These are phyloP conservation scores for Arctocebus calabarensis DNA, from an alignment of 2,797 vertebrate species.

Conservation along the genomic window DNA sequence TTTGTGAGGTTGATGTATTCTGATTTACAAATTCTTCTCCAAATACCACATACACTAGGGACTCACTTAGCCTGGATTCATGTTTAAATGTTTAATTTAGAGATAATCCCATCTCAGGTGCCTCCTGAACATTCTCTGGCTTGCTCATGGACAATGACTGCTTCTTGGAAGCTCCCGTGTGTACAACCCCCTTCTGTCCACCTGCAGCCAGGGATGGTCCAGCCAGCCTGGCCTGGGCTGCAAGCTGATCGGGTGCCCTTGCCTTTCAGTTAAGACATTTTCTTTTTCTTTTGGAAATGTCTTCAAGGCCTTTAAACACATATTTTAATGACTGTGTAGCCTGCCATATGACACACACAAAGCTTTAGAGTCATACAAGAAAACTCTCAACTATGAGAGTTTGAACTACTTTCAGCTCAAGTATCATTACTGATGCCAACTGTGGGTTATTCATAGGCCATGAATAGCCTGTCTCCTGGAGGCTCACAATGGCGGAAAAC, in stretches of 20 bases:
- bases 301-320: neutral
- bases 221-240: neutral
- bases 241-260: neutral
- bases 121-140: neutral
- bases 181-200: neutral
- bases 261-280: neutral
- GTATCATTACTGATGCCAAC: neutral
- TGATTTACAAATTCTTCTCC: neutral
- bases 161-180: neutral
- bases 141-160: neutral
- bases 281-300: neutral
- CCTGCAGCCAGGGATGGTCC: neutral
- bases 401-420: neutral
- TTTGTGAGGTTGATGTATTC: neutral
- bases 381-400: neutral
- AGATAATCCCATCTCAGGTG: neutral
- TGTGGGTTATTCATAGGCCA: fast-evolving
- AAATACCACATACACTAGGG: neutral
- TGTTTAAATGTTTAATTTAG: neutral
- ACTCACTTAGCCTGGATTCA: neutral
- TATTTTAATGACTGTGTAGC: neutral
- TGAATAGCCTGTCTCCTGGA: neutral
- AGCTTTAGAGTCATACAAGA: neutral
- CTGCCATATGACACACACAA: neutral
- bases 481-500: neutral